Percentiles rank a stretch among this genome's conserved stretches.
Conservation (phyloP, 2,888 invertebrate species). For the Cephalotes varians region DNA sequence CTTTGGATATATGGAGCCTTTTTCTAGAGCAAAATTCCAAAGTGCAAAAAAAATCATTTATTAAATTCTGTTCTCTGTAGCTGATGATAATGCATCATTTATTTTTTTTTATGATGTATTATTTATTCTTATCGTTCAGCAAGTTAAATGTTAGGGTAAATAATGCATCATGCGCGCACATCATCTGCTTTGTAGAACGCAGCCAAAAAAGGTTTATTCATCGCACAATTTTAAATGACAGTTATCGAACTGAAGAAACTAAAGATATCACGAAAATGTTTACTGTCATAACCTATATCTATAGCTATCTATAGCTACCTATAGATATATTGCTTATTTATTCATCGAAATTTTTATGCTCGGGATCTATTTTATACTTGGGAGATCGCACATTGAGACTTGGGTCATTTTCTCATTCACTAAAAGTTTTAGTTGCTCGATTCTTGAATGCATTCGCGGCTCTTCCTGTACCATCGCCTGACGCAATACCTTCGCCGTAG, state of each 20-base stretch:
- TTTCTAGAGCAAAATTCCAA: not conserved
- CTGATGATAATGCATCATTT: too few relatives aligned
- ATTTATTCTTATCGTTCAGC: too few relatives aligned
- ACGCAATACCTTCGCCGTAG: not conserved
- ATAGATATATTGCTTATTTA: too few relatives aligned
- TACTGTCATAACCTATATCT: not conserved
- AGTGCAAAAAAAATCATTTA: not conserved
- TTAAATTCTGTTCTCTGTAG: too few relatives aligned
- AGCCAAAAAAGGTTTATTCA: too few relatives aligned
- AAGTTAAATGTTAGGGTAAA: too few relatives aligned
- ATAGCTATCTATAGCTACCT: too few relatives aligned
- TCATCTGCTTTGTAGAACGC: too few relatives aligned
- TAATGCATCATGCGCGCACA: too few relatives aligned
- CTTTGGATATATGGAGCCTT: too few relatives aligned
- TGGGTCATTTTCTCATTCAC: not conserved
- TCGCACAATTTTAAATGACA: too few relatives aligned
- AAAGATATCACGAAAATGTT: not conserved
- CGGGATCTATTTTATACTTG: not conserved
- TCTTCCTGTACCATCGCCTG: not conserved
- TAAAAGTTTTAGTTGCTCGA: conserved; percentile 53
- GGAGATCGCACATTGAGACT: not conserved
- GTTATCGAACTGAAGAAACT: not conserved
- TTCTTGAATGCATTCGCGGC: conserved; percentile 27
- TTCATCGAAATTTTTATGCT: not conserved
- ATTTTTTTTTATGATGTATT: too few relatives aligned